phyloP scores from a whole-genome alignment of 2,888 invertebrate genomes.

The Danaus chrysippus region DNA sequence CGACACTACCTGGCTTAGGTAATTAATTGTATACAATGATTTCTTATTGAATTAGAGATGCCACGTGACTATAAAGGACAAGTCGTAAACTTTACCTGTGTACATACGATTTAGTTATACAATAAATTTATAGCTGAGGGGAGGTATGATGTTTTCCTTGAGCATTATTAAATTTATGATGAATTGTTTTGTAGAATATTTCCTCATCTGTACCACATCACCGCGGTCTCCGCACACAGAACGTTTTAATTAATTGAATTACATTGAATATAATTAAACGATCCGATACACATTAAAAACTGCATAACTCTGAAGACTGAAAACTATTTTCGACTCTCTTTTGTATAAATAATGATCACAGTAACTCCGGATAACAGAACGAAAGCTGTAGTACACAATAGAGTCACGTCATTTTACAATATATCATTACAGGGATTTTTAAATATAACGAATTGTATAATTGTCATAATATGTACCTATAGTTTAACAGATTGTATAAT shows the following conservation, averaged over 20 bases:
- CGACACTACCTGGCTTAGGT: constrained; percentile 70
- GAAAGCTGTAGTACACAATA: constrained; percentile 43
- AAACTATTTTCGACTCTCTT: constrained; percentile 76
- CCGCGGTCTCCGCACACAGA: constrained; percentile 33
- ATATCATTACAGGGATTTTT: constrained; percentile 79
- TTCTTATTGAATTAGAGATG: constrained; percentile 47
- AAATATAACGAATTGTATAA: constrained; percentile 73
- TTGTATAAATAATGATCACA: constrained; percentile 70
- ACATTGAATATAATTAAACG: constrained; percentile 39
- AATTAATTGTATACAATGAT: constrained; percentile 77
- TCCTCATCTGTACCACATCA: constrained; percentile 25
- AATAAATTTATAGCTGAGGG: constrained; percentile 49
- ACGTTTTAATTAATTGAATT: constrained; percentile 36
- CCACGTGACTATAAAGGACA: constrained; percentile 33
- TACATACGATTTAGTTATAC: constrained; percentile 59
- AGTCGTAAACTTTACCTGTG: constrained; percentile 45
- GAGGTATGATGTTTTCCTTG: constrained; percentile 45
- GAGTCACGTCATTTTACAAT: constrained; percentile 73
- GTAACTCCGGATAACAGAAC: constrained; percentile 41
- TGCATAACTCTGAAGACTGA: constrained; percentile 72
- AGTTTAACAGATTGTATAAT: constrained; percentile 61
- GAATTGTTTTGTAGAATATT: constrained; percentile 27
- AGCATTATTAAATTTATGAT: constrained; percentile 31
- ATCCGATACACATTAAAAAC: constrained; percentile 43
- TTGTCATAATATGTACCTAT: constrained; percentile 62